phyloP scores from a whole-genome alignment of 1,140 invertebrate species.

The Calephelis nemesis region DNA sequence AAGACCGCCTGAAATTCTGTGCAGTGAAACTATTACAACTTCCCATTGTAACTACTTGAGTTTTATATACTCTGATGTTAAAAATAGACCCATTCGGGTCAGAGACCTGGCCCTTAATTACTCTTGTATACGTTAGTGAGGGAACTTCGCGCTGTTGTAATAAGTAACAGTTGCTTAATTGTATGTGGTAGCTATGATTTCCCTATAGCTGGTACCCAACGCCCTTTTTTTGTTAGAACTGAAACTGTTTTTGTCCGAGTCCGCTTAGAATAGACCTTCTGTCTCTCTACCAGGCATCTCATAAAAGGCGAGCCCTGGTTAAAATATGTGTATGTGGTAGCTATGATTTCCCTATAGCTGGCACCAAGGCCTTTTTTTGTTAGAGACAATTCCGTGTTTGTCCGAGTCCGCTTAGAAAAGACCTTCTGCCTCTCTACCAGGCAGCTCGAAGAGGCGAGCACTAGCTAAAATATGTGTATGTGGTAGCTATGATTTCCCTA shows the following conservation, averaged over 20 bases:
- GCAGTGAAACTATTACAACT: not conserved
- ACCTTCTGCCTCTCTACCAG: too few relatives aligned
- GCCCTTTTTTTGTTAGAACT: too few relatives aligned
- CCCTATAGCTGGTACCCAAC: not conserved
- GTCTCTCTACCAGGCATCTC: too few relatives aligned
- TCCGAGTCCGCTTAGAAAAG: too few relatives aligned
- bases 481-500: not conserved
- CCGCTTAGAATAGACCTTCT: too few relatives aligned
- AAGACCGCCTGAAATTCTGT: not conserved
- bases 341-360: not conserved
- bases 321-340: not conserved
- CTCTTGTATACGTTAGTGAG: not conserved
- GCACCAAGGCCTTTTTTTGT: not conserved
- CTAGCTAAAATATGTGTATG: not conserved
- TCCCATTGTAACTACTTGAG: not conserved
- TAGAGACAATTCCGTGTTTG: too few relatives aligned
- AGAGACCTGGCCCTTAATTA: conserved; percentile 8
- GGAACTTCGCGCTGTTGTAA: not conserved
- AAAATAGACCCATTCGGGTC: not conserved
- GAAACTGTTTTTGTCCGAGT: too few relatives aligned
- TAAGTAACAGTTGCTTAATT: not conserved
- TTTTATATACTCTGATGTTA: not conserved
- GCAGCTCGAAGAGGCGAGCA: too few relatives aligned
- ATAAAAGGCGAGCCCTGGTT: too few relatives aligned
- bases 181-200: not conserved